Evolutionary conservation across 2,888 invertebrate genomes (phyloP).

Genomic region (Ariolimax columbianus): DNA sequence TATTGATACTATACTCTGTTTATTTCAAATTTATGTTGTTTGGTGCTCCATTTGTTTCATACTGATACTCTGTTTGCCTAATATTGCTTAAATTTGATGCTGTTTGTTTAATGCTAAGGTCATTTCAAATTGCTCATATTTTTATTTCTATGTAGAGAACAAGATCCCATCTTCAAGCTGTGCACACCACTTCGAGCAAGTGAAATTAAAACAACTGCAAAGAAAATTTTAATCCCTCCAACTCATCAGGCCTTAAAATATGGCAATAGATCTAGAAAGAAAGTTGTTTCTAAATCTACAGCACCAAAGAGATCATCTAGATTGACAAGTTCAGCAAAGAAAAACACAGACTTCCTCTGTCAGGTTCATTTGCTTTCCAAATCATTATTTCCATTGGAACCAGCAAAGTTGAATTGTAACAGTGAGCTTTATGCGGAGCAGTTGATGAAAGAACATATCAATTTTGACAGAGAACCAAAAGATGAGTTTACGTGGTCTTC

Average conservation of each 20-base stretch:
- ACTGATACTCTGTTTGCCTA: neutral
- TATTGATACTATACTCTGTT: neutral
- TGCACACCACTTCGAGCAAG: constrained; percentile 86
- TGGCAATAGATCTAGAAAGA: constrained; percentile 12
- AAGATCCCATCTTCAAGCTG: constrained; percentile 91
- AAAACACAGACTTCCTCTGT: neutral
- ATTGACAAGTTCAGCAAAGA: constrained; percentile 1
- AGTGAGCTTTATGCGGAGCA: neutral
- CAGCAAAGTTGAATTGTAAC: neutral
- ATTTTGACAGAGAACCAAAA: neutral
- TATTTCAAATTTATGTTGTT: too few relatives aligned
- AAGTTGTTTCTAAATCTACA: neutral
- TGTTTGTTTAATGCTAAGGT: neutral
- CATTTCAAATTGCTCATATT: neutral
- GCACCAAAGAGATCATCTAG: neutral
- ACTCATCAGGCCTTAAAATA: neutral
- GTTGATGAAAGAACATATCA: neutral
- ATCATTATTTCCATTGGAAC: neutral
- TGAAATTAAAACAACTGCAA: constrained; percentile 88
- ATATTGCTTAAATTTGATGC: neutral
- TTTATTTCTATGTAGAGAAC: constrained; percentile 79
- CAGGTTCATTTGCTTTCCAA: neutral
- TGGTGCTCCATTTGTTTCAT: too few relatives aligned
- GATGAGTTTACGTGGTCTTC: neutral
- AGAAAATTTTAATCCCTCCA: constrained; percentile 77